Evolutionary conservation across 2,888 invertebrate genomes (phyloP).

Genomic region (Rhamphomyia laevipes): DNA sequence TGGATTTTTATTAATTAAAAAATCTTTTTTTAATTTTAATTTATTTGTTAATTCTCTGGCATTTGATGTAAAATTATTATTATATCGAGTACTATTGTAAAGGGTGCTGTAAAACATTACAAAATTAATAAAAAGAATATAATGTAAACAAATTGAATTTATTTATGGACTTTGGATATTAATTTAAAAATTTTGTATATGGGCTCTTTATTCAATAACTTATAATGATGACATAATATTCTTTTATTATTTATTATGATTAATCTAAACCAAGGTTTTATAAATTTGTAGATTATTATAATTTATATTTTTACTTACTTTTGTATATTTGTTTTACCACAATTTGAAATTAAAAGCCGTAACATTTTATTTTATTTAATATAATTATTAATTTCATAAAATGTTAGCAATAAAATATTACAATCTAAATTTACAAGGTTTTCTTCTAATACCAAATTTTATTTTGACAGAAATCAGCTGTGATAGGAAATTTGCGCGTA

Average conservation of each 20-base stretch:
- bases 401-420: no score
- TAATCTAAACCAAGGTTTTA: no score
- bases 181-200: no score
- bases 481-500: no score
- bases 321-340: slow-evolving; percentile 22
- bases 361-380: slow-evolving; percentile 18
- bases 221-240: slow-evolving; percentile 15
- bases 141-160: slow-evolving; percentile 13
- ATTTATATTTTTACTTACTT: slow-evolving; percentile 19
- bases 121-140: slow-evolving; percentile 13
- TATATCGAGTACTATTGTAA: slow-evolving; percentile 18
- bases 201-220: not conserved
- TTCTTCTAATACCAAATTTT: no score
- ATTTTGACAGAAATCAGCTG: no score
- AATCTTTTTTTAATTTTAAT: slow-evolving; percentile 10
- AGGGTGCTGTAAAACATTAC: slow-evolving; percentile 8
- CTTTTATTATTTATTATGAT: slow-evolving; percentile 7
- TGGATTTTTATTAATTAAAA: slow-evolving; percentile 1
- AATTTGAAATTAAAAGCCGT: slow-evolving; percentile 24
- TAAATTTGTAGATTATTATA: no score
- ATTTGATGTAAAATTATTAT: slow-evolving; percentile 12
- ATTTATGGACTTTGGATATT: not conserved
- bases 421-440: no score
- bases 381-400: no score
- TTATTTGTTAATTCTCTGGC: slow-evolving; percentile 11